Percentiles rank a stretch among this genome's conserved stretches.
Conservation (phyloP, 1,140 invertebrate species). For the Euschistus heros region DNA sequence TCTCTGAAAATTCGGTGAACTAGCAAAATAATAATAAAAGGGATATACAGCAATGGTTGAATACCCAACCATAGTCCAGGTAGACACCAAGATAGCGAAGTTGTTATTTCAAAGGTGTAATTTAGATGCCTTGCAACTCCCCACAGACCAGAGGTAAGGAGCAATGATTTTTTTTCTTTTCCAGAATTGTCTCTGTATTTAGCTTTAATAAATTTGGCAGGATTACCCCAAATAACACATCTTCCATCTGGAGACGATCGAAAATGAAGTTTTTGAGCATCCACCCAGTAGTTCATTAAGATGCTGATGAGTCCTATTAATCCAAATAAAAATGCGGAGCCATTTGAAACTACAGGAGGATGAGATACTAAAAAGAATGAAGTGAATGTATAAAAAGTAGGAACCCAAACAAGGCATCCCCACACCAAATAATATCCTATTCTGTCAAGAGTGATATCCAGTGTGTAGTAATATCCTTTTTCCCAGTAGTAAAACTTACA, state of each 20-base stretch:
- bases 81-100: conserved; percentile 42
- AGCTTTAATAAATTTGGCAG: conserved; percentile 39
- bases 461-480: conserved; percentile 49
- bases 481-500: conserved; percentile 55
- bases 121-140: conserved; percentile 48
- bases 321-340: conserved; percentile 34
- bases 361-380: conserved; percentile 45
- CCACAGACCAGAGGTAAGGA: conserved; percentile 51
- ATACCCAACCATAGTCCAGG: conserved; percentile 38
- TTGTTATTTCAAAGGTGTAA: conserved; percentile 47
- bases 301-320: conserved; percentile 36
- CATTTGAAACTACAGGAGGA: conserved; percentile 29
- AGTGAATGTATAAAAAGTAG: conserved; percentile 43
- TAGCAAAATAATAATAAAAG: conserved; percentile 43
- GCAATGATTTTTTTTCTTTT: conserved; percentile 29
- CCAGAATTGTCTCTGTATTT: conserved; percentile 34
- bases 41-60: conserved; percentile 43
- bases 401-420: conserved; percentile 47
- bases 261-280: conserved; percentile 27
- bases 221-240: conserved; percentile 41
- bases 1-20: conserved; percentile 44
- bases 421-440: conserved; percentile 52
- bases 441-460: conserved; percentile 49
- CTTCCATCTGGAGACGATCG: conserved; percentile 33
- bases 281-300: conserved; percentile 40